Evolutionary conservation across 2,113 vertebrate species (phyloP), one percentile per base, ranked within the genome.

Genomic region (Pavo muticus): DNA sequence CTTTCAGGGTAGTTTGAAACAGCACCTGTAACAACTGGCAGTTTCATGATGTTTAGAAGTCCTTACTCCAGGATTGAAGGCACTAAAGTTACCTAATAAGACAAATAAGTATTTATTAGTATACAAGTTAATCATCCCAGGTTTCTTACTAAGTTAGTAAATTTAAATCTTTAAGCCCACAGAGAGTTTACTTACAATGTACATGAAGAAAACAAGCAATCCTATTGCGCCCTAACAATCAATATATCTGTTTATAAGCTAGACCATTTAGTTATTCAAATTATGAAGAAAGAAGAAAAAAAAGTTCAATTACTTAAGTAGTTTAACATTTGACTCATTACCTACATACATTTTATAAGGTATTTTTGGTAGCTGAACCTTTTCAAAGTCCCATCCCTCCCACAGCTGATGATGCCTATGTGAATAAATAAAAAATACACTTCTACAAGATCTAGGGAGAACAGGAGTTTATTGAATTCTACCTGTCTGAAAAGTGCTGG

Each of bases 391-490:
- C 3, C 7, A 14, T 8, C 10, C 11, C 15, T 32, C 64, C 45
- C 12, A 7, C 47, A 82, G 3, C 1, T 44, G 37, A 83, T 69
- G 61, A 77, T 32, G 20, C 8, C 83, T 56, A 40, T 17, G 30
- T 9, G 8, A 76, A 69, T 80, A 37, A 73, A 83, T 93, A 37
- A 17, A 15, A 50, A 59, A 16, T 19, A n/a, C 95, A 94, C 88
- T 90, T 86, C 27, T 83, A 88, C 85, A 80, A 80, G 83, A 70
- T 90, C 93, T 93, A 94, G 20, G 72, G 86, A 96, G 88, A 96
- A 94, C 56, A 95, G 80, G 69, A 94, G 73, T 96, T 96, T 96
- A 95, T 93, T 93, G 60, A 96, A 47, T 91, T 96, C 91, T 93
- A 93, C 86, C 88, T 90, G 86, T 90, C 94, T 94, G 88, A 90